Percentiles rank a stretch among this genome's conserved stretches.
Conservation (phyloP, 2,888 invertebrate species). For the Sinohyriopsis cumingii region DNA sequence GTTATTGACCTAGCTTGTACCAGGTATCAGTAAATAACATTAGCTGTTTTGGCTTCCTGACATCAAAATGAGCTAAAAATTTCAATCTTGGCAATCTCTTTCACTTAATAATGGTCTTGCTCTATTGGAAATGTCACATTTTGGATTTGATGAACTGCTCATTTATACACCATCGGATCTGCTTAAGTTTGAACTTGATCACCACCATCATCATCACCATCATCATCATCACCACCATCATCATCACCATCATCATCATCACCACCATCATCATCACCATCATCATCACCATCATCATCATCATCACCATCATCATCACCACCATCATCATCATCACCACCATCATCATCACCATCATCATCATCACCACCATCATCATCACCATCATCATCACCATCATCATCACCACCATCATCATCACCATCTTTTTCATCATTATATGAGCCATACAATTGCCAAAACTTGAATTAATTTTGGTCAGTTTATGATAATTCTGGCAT, state of each 20-base stretch:
- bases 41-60: too few relatives aligned
- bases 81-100: too few relatives aligned
- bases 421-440: slow-evolving; percentile 1
- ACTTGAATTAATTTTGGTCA: background rate
- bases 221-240: slow-evolving; percentile 4
- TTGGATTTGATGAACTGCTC: too few relatives aligned
- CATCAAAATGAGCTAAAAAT: too few relatives aligned
- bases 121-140: too few relatives aligned
- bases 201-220: background rate
- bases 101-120: too few relatives aligned
- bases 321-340: background rate
- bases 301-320: slow-evolving; percentile 8
- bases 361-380: background rate
- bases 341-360: background rate
- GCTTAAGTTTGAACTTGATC: too few relatives aligned
- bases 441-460: background rate
- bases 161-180: too few relatives aligned
- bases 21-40: too few relatives aligned
- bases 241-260: slow-evolving; percentile 5
- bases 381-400: background rate
- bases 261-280: background rate
- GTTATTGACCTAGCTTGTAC: too few relatives aligned
- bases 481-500: too few relatives aligned
- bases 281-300: slow-evolving; percentile 9
- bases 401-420: slow-evolving; percentile 3